A percentile compares a stretch with the other conserved stretches of the same genome.
Evolutionary conservation across 1,140 invertebrate species (phyloP).

Genomic region (Ostrea denselamellosa): DNA sequence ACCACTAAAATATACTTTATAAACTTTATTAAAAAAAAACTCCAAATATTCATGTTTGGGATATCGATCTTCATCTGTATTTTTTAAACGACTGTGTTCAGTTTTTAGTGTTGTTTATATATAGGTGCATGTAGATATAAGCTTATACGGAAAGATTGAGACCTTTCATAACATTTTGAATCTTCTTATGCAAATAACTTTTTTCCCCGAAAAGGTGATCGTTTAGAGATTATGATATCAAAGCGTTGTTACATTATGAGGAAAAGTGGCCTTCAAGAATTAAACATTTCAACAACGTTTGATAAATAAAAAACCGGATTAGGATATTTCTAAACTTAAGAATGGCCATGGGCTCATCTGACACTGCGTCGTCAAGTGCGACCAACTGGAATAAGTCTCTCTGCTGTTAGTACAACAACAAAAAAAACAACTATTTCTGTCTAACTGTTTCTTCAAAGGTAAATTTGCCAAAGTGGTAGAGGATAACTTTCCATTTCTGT

Average conservation of each 20-base stretch:
- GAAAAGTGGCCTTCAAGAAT: conserved; percentile 5
- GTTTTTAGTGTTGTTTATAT: no score
- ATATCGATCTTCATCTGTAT: no score
- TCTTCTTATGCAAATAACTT: not conserved
- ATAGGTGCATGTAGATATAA: no score
- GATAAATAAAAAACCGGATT: not conserved
- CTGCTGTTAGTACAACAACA: not conserved
- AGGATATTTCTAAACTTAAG: not conserved
- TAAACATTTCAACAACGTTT: not conserved
- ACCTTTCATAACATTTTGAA: not conserved
- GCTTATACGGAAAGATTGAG: not conserved
- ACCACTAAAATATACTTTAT: no score
- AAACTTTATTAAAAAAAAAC: no score
- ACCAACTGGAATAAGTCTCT: not conserved
- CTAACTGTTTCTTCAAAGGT: not conserved
- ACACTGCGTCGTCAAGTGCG: not conserved
- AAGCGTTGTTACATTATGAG: not conserved
- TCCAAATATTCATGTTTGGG: no score
- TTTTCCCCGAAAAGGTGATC: not conserved
- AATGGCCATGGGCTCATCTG: not conserved
- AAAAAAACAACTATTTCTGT: not conserved
- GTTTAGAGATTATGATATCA: not conserved
- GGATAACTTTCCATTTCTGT: not conserved
- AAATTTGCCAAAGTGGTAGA: not conserved
- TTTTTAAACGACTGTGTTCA: no score